Evolutionary conservation across 2,113 vertebrate species (phyloP), one percentile per base, ranked within the genome.

Genomic region (Oceanodroma tethys): DNA sequence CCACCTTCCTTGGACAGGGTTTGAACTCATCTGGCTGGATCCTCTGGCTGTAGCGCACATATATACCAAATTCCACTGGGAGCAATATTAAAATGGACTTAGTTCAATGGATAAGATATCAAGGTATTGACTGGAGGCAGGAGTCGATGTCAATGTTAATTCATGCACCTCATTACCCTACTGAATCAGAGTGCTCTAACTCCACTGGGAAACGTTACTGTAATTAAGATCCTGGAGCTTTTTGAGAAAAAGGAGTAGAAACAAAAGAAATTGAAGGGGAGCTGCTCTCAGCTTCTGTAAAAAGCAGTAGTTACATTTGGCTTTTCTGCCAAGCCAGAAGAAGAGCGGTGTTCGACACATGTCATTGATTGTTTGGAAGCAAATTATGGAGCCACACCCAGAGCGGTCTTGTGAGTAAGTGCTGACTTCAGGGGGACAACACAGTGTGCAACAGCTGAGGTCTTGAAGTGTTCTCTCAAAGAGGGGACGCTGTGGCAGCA

Each of bases 181-280:
- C 72, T 95, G 67, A 63, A 0, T 88, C 71, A 89, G 47, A 88
- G n/a, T 20, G 6, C n/a, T 88, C 55, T 84, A 56, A 42, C 71
- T 96, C 88, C 70, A 25, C 55, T 55, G 68, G 93, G 87, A 76
- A 93, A 32, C 52, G 34, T 30, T 58, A 52, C 56, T 55, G 26
- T 94, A 95, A 92, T 96, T 91, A 97, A 93, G 63, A 89, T 71
- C 32, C 25, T 38, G 13, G 10, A 70, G 60, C 8, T 90, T 93
- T 92, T 56, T 84, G 59, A 86, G 52, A 43, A 84, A 83, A 73
- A 78, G 12, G 7, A 80, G 20, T 53, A 65, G 53, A 81, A 78
- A 32, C 22, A 60, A 83, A 87, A 85, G 56, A 67, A 90, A 92
- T 62, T 67, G 42, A 73, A 82, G 22, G 11, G 45, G 22, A 74